Evolutionary conservation across 2,797 vertebrate species (phyloP).

Genomic region (Takifugu ocellatus): DNA sequence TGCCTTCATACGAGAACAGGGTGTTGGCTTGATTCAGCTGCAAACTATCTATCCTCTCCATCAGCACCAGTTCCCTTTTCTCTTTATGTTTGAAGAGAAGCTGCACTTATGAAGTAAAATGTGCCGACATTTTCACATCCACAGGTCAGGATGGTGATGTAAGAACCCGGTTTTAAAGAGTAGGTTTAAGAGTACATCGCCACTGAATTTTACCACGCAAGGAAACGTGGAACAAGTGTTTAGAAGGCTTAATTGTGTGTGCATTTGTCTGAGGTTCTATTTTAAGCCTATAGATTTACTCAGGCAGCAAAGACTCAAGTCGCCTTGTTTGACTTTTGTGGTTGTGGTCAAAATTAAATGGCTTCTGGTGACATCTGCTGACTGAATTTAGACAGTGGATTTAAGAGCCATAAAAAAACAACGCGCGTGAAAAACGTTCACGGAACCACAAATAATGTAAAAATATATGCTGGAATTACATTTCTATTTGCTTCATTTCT

Average conservation of each 20-base stretch:
- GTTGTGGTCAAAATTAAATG: slow-evolving; percentile 10
- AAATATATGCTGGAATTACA: no score
- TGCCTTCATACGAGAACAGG: slow-evolving; percentile 52
- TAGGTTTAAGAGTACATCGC: no score
- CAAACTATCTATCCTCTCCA: slow-evolving; percentile 62
- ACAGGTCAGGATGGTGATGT: background rate
- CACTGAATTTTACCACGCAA: background rate
- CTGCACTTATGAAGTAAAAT: slow-evolving; percentile 53
- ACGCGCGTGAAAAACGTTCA: background rate
- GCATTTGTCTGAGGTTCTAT: slow-evolving; percentile 8
- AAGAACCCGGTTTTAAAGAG: background rate
- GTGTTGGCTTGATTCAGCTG: slow-evolving; percentile 66
- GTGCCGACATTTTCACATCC: slow-evolving; percentile 44
- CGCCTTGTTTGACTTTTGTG: no score
- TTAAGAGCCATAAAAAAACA: background rate
- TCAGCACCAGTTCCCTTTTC: slow-evolving; percentile 69
- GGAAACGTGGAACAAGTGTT: background rate
- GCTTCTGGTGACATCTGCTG: slow-evolving; percentile 68
- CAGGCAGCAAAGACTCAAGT: slow-evolving; percentile 23
- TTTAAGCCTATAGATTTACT: slow-evolving; percentile 37
- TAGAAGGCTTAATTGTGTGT: background rate
- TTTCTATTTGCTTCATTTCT: no score
- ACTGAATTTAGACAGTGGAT: slow-evolving; percentile 17
- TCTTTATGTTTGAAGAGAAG: slow-evolving; percentile 56
- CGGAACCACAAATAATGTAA: background rate